Conservation (phyloP, 2,888 invertebrate species). For the Brenthis ino region DNA sequence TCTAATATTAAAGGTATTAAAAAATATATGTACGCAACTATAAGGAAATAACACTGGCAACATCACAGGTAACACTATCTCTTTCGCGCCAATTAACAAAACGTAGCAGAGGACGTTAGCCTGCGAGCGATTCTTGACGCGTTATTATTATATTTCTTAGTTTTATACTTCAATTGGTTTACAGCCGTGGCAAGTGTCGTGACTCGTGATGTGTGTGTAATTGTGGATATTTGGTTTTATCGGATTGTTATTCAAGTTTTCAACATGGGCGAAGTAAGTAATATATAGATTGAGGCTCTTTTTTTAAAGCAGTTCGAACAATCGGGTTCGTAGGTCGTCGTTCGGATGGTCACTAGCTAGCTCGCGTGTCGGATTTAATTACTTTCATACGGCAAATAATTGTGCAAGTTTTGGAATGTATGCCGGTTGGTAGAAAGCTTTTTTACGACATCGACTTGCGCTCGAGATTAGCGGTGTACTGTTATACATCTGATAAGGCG, state of each 20-base stretch:
- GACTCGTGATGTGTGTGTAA: slow-evolving; percentile 66
- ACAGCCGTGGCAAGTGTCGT: slow-evolving; percentile 59
- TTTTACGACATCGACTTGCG: slow-evolving; percentile 32
- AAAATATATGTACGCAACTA: background rate
- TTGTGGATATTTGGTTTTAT: slow-evolving; percentile 58
- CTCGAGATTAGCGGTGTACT: slow-evolving; percentile 49
- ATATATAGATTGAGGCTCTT: slow-evolving; percentile 33
- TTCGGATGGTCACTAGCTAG: slow-evolving; percentile 45
- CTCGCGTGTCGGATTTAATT: slow-evolving; percentile 38
- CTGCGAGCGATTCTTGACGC: slow-evolving; percentile 66
- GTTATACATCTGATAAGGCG: slow-evolving; percentile 66
- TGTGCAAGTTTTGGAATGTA: slow-evolving; percentile 55
- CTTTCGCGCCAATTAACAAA: slow-evolving; percentile 60
- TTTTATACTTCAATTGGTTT: slow-evolving; percentile 42
- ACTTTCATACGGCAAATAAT: slow-evolving; percentile 31
- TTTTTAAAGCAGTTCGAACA: slow-evolving; percentile 29
- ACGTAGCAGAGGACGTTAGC: slow-evolving; percentile 69
- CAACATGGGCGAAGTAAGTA: slow-evolving; percentile 78
- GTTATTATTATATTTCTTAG: slow-evolving; percentile 50
- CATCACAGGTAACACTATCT: slow-evolving; percentile 52
- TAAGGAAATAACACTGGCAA: background rate
- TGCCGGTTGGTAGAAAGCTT: slow-evolving; percentile 66
- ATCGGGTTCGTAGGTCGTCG: slow-evolving; percentile 74
- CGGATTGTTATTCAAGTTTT: slow-evolving; percentile 53
- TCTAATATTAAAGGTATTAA: no score